These are phyloP conservation scores for Barnardius zonarius DNA, from an alignment of 2,113 vertebrate genomes.

Conservation along the genomic window DNA sequence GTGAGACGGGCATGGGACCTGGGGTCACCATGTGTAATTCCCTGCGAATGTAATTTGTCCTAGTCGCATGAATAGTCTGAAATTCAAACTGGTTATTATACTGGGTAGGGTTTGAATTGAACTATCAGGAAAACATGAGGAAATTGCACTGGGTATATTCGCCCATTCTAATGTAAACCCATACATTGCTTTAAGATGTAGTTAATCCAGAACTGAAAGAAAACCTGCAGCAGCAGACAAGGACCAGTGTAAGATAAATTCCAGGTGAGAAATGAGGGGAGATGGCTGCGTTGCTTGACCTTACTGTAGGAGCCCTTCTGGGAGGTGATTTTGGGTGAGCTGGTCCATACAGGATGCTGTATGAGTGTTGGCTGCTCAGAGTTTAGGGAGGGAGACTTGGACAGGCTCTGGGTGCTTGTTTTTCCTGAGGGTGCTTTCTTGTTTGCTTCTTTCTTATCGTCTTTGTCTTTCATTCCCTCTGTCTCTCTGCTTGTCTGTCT, in stretches of 20 bases:
- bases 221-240: background rate
- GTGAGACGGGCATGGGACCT: background rate
- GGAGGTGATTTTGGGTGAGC: background rate
- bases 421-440: background rate
- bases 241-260: background rate
- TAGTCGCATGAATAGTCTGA: background rate
- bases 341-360: background rate
- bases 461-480: background rate
- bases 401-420: background rate
- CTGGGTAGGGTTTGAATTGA: background rate
- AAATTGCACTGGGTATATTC: background rate
- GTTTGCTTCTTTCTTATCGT: background rate
- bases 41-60: background rate
- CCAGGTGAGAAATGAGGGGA: background rate
- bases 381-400: background rate
- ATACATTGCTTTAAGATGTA: background rate
- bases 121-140: background rate
- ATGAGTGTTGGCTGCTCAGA: background rate
- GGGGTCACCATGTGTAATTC: background rate
- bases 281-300: background rate
- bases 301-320: background rate
- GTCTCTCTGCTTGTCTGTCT: background rate
- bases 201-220: background rate
- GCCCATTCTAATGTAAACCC: background rate
- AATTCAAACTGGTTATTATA: background rate